phyloP scores from a whole-genome alignment of 23 tunicate species.

The Trididemnum nubilum region DNA sequence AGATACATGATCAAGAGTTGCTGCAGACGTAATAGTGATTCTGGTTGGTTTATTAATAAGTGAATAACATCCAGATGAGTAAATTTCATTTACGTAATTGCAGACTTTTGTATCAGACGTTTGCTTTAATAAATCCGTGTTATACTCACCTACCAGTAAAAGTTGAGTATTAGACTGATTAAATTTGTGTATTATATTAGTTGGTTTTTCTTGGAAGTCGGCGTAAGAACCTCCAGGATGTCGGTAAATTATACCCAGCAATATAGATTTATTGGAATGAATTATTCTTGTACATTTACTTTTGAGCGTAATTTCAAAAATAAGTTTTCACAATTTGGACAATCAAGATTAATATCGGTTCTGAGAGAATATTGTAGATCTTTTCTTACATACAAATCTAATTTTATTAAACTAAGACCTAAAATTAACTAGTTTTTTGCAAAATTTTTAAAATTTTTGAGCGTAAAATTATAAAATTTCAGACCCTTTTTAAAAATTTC shows the following conservation, averaged over 20 bases:
- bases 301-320: not conserved
- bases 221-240: not conserved
- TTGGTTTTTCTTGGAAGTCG: too few relatives aligned
- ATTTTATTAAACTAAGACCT: too few relatives aligned
- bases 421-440: not conserved
- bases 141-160: too few relatives aligned
- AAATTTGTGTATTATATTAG: too few relatives aligned
- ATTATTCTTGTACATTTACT: not conserved
- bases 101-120: too few relatives aligned
- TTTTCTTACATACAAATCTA: not conserved
- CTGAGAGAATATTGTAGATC: not conserved
- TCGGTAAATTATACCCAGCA: not conserved
- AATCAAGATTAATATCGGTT: not conserved
- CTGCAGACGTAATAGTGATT: not conserved
- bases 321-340: not conserved
- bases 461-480: too few relatives aligned
- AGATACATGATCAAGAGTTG: not conserved
- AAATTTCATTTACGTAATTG: too few relatives aligned
- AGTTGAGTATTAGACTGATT: too few relatives aligned
- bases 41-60: not conserved
- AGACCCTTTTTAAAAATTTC: too few relatives aligned
- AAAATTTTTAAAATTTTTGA: too few relatives aligned
- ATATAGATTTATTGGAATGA: not conserved
- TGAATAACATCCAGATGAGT: not conserved
- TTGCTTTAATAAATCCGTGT: too few relatives aligned